Base-by-base conservation (phyloP, 2,797 vertebrate species). In the Hippoglossus hippoglossus region DNA sequence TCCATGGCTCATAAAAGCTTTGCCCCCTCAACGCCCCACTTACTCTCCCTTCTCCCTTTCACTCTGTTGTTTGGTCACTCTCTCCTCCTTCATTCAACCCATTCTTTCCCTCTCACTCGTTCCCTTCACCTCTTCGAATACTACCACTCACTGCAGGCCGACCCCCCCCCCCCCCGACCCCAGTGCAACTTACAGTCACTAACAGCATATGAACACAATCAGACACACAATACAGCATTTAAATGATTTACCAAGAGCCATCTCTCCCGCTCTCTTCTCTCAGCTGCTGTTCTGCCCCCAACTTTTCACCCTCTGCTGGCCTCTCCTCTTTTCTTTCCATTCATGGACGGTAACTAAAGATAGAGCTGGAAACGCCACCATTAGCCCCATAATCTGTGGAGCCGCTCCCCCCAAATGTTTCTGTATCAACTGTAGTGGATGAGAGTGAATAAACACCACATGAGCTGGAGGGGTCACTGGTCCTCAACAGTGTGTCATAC, bases 1-100 rank as follows among this genome's bases (percentile, higher is more conserved):
- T 81, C 83, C 82, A 80, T 71, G 84, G 66, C 83, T 79, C 86
- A 90, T 86, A 88, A 91, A 89, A 87, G 86, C 72, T 69, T 68
- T 71, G 78, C 83, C 81, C 73, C 73, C 78, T 71, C 47, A 19
- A 60, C 60, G 58, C 67, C 77, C 60, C 72, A 41, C 71, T 75
- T 52, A 19, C 51, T 49, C 81, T 52, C 58, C 59, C 63, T 56
- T 73, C 63, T 81, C 70, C 60, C 80, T 83, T 80, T 85, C 77
- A 74, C 66, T 51, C 75, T 77, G 39, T 77, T 61, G 70, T 83
- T 85, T 80, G 80, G 61, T 83, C 72, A n/a, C 26, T 75, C 73
- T 71, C 67, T 31, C 55, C 71, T 82, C 75, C 58, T 71, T 67
- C 63, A 55, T 78, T 77, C 74, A 60, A 16, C 12, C 67, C 61